A percentile compares a stretch with the other conserved stretches of the same genome.
phyloP scores from a whole-genome alignment of 35 echinoderm and acorn worm genomes.

The Patiria miniata region DNA sequence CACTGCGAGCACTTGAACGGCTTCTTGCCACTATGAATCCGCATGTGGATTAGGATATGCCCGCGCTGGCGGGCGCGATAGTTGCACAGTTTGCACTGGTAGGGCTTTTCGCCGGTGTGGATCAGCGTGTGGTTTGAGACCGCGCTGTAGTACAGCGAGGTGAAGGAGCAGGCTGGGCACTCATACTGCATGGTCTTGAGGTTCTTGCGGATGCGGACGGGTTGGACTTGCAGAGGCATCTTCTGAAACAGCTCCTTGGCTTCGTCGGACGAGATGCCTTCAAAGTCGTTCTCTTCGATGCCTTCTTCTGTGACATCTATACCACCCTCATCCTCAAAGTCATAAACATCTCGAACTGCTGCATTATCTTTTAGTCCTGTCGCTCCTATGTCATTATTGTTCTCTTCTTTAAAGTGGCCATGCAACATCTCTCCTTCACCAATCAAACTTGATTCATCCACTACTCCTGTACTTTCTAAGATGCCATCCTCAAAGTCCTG shows the following conservation, averaged over 20 bases:
- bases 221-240: constrained; percentile 1
- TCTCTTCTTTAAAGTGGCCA: not conserved
- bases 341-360: not conserved
- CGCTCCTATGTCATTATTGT: constrained; percentile 24
- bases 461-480: not conserved
- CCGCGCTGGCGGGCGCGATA: constrained; percentile 78
- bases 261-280: not conserved
- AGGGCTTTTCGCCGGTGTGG: constrained; percentile 86
- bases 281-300: too few relatives aligned
- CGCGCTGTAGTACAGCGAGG: constrained; percentile 76
- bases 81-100: constrained; percentile 65
- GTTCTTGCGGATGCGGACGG: constrained; percentile 46
- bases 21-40: constrained; percentile 82
- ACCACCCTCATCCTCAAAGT: constrained; percentile 14
- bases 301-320: too few relatives aligned
- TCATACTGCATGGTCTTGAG: constrained; percentile 59
- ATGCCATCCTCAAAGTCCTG: not conserved
- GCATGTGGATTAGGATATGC: constrained; percentile 87
- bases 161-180: constrained; percentile 71
- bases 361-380: not conserved
- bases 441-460: not conserved
- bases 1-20: constrained; percentile 79
- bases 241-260: not conserved
- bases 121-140: constrained; percentile 81
- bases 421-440: not conserved